These are phyloP conservation scores for Crotalus viridis DNA, from an alignment of 2,113 vertebrate genomes.

Conservation along the genomic window DNA sequence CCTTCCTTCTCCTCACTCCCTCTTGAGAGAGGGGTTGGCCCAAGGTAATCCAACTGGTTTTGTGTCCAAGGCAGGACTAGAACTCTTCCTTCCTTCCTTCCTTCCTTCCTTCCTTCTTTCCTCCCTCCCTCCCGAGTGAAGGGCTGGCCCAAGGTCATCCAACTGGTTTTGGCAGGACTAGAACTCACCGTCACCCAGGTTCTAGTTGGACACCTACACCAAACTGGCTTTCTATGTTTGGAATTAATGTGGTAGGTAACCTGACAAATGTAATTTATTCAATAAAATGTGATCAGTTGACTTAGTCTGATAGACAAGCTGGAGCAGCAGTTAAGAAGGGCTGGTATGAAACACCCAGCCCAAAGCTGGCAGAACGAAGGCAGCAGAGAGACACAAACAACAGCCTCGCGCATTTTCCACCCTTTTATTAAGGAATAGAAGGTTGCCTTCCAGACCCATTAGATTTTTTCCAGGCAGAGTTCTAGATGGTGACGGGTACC, in stretches of 20 bases:
- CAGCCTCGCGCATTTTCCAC: neutral
- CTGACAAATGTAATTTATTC: neutral
- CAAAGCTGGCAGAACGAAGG: neutral
- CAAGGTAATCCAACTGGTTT: no score
- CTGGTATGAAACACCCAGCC: neutral
- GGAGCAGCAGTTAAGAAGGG: neutral
- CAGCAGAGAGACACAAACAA: neutral
- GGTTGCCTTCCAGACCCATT: neutral
- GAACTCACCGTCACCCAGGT: neutral
- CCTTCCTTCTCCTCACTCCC: no score
- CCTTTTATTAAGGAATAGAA: slow-evolving; percentile 21
- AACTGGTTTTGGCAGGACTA: neutral
- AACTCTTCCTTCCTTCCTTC: no score
- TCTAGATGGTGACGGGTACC: neutral
- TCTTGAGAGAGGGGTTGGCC: no score
- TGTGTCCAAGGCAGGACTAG: no score
- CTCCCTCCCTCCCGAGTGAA: no score
- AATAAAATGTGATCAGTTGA: neutral
- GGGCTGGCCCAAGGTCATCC: no score
- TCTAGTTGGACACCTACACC: neutral
- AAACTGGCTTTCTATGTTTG: neutral
- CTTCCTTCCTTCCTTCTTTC: neutral
- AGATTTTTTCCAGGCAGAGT: neutral
- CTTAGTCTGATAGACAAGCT: neutral
- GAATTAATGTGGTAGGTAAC: neutral